Percentiles rank a stretch among this genome's conserved stretches.
Evolutionary conservation across 2,113 vertebrate species (phyloP).

Genomic region (Condylura cristata): DNA sequence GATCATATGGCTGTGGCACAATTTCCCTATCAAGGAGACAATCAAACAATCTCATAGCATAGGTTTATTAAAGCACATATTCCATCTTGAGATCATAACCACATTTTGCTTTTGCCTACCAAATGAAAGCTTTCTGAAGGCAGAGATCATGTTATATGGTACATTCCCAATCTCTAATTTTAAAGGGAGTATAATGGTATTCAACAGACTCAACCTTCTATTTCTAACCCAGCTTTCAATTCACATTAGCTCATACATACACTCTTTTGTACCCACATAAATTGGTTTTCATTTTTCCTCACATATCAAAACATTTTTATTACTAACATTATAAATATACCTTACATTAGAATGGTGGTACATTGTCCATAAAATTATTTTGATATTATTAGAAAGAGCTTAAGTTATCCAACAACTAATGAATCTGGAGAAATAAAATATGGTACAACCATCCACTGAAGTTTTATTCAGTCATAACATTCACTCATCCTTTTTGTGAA

Average conservation of each 20-base stretch:
- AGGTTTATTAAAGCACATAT: neutral
- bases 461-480: neutral
- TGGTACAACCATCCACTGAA: neutral
- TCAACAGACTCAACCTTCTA: neutral
- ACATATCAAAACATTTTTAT: neutral
- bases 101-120: neutral
- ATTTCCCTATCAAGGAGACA: neutral
- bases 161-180: neutral
- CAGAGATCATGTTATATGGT: neutral
- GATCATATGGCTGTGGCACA: neutral
- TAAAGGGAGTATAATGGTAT: neutral
- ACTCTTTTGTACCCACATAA: neutral
- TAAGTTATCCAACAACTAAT: neutral
- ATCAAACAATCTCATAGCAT: neutral
- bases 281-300: neutral
- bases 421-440: neutral
- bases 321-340: conserved; percentile 31
- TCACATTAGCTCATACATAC: neutral
- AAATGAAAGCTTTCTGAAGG: neutral
- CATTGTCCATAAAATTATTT: neutral
- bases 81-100: neutral
- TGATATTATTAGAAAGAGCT: neutral
- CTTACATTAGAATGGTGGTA: neutral
- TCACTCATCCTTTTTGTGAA: neutral
- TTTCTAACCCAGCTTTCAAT: neutral